phyloP scores from a whole-genome alignment of 1,140 invertebrate species.

The Cepaea nemoralis region DNA sequence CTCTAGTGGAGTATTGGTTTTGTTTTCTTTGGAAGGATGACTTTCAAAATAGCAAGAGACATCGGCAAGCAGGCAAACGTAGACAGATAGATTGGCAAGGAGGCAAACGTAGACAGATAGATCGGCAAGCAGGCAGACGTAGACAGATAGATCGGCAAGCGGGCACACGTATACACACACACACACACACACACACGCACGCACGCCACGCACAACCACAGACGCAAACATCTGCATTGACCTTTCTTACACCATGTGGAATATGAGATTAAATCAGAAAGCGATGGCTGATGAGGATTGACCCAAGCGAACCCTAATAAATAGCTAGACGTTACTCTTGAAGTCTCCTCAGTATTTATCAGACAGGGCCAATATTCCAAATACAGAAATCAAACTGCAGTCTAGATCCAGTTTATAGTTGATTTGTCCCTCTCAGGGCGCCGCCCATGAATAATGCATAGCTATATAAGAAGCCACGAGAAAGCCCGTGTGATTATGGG shows the following conservation, averaged over 20 bases:
- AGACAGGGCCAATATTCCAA: neutral
- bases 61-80: too few species aligned
- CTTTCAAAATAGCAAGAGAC: too few species aligned
- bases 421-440: neutral
- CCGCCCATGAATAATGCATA: slow-evolving; percentile 9
- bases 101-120: too few species aligned
- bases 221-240: neutral
- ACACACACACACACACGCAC: too few species aligned
- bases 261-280: neutral
- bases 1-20: too few species aligned
- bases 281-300: neutral
- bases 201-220: too few species aligned
- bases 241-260: neutral
- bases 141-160: too few species aligned
- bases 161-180: too few species aligned
- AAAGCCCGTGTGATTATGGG: neutral
- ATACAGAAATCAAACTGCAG: neutral
- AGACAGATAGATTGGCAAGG: too few species aligned
- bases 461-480: neutral
- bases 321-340: neutral
- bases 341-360: neutral
- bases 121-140: too few species aligned
- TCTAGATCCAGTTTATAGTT: neutral
- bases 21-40: too few species aligned
- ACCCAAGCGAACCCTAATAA: neutral